A percentile compares a stretch with the other conserved stretches of the same genome.
phyloP scores from a whole-genome alignment of 2,888 invertebrate species.

The Leptinotarsa rubiginosa region DNA sequence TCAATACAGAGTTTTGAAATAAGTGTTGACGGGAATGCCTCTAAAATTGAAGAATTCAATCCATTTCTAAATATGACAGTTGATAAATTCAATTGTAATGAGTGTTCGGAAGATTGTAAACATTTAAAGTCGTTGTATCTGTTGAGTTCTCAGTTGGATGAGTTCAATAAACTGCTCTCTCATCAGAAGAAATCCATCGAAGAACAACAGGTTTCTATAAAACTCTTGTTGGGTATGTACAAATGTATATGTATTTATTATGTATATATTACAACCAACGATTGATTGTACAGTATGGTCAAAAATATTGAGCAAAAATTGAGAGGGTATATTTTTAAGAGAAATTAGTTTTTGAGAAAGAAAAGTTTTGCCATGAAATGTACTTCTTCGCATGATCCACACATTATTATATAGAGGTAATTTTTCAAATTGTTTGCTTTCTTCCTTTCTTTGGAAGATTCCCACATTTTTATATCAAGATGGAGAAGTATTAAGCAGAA shows the following conservation, averaged over 20 bases:
- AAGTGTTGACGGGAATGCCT: neutral
- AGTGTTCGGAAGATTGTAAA: neutral
- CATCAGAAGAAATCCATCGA: conserved; percentile 6
- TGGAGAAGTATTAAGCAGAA: too few relatives aligned
- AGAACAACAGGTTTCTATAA: neutral
- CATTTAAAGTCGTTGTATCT: neutral
- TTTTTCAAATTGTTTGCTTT: too few relatives aligned
- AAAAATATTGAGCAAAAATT: too few relatives aligned
- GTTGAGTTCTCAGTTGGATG: neutral
- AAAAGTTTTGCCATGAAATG: too few relatives aligned
- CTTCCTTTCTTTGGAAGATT: too few relatives aligned
- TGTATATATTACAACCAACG: too few relatives aligned
- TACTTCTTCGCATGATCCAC: too few relatives aligned
- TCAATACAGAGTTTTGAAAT: neutral
- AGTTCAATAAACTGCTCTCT: neutral
- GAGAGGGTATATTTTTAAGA: too few relatives aligned
- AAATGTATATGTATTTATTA: neutral
- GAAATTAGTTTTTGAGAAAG: too few relatives aligned
- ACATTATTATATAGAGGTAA: too few relatives aligned
- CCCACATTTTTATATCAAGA: too few relatives aligned
- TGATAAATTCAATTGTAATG: neutral
- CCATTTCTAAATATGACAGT: neutral
- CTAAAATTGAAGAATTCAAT: neutral
- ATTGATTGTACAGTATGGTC: too few relatives aligned
- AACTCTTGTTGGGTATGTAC: neutral